Evolutionary conservation across 2,797 vertebrate species (phyloP), one percentile per base, ranked within the genome.

Genomic region (Gambusia yucatana): DNA sequence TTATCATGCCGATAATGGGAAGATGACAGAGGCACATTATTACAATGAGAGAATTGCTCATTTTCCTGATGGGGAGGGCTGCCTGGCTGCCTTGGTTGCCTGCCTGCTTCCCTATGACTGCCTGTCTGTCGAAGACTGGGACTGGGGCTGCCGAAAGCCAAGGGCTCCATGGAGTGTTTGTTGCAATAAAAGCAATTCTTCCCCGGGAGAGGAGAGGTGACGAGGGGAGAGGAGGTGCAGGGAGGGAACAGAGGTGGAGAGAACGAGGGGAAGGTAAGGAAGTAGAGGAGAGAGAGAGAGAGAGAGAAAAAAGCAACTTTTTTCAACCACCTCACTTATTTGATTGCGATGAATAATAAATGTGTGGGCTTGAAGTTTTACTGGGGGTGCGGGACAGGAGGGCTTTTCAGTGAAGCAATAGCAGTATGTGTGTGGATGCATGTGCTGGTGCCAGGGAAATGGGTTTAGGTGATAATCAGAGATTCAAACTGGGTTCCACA

Each of bases 31-130:
- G 96, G 97, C 97, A 96, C 96, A 98, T 99, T 99, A 99, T 99
- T 99, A 99, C 98, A 98, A 99, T 99, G 97, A 99, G 97, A 97
- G 97, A 98, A 98, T 98, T 98, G 98, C 97, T 99, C 98, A 98
- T 99, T 99, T 96, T 97, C 96, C 90, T 93, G 93, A 91, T 81
- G 93, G 94, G 94, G 93, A 92, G 96, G 95, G 91, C 97, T 96
- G 96, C 96, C 95, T 95, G 96, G 96, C 92, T 93, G 96, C 96
- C 67, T 71, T 71, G 67, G 67, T 69, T 77, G 89, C 84, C 83
- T 87, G 90, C 85, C 90, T 86, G 86, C 84, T 87, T 91, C 79
- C 79, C 87, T 88, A n/a, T 46, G 90, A 70, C 92, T 92, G 89
- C 89, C 91, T 91, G 91, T 87, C 77, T 46, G 67, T 91, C 88